Base-by-base conservation (phyloP, 2,797 vertebrate species). In the Pangasius mekongensis region DNA sequence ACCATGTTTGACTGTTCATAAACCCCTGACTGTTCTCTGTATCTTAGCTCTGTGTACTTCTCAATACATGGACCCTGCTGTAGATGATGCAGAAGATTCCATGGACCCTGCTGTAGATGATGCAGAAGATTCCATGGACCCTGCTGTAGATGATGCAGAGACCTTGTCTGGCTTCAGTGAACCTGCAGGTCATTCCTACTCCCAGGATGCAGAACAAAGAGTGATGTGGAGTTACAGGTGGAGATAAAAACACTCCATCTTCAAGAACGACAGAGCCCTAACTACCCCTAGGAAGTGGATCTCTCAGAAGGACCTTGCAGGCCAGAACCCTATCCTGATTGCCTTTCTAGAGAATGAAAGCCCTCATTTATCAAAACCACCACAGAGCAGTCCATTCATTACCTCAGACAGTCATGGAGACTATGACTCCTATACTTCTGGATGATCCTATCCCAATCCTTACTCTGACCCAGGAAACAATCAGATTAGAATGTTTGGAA, bases 401-500 rank as follows among this genome's bases (percentile, higher is more conserved):
- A 22, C 8, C 7, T 39, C 18, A 39, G 33, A 73, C 8, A 39
- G 43, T 76, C 43, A 49, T 77, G 47, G 74, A 77, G 14, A 77
- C 24, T 11, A 43, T 13, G 24, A 47, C 22, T 24, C 8, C 36
- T 22, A 30, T 33, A 56, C n/a, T 36, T 83, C 60, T 83, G 60
- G 24, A 83, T 64, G 3, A 52, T 67, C 18, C 2, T 52, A 52
- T 84, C n/a, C 8, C 39, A 52, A 18, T 5, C 39, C 36, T 83
- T 39, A 83, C 58, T 43, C 58, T 47, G 39, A 60, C 30, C 43
- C 74, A 77, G 49, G 74, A 56, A 56, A 56, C 52, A 78, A 78
- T 56, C 49, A 4, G 76, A 56, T 82, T 24, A 24, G 80, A 83
- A 83, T 30, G 8, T 83, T n/a, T 69, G 43, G 83, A 84, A 86